These are phyloP conservation scores for Urocyon cinereoargenteus DNA, from an alignment of 2,797 vertebrate species.

Conservation along the genomic window DNA sequence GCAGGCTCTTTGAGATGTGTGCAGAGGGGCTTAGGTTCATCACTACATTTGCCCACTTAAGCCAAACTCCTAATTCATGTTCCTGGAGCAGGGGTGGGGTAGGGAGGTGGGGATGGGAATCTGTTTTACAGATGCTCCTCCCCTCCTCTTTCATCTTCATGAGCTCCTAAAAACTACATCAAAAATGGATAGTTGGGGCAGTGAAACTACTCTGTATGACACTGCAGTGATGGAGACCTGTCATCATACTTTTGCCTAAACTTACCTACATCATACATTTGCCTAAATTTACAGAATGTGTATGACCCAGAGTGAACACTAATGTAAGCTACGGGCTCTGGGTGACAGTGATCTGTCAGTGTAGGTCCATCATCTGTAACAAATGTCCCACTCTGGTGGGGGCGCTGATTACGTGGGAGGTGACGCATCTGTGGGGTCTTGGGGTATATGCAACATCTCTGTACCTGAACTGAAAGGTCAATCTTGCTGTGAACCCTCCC, in stretches of 20 bases:
- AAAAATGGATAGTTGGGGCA: not conserved
- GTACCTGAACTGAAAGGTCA: not conserved
- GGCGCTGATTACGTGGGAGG: not conserved
- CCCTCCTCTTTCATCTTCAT: not conserved
- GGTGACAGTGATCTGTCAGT: not conserved
- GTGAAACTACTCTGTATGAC: not conserved
- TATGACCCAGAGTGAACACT: not conserved
- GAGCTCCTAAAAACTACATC: not conserved
- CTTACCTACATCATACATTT: not conserved
- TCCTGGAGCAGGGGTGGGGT: not conserved
- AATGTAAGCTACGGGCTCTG: not conserved
- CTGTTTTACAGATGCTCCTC: not conserved
- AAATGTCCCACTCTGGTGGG: not conserved
- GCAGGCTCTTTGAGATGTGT: not conserved
- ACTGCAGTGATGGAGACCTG: fast-evolving
- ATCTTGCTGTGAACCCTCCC: not conserved
- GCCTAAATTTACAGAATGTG: not conserved
- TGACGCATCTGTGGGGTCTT: fast-evolving
- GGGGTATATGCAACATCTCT: not conserved
- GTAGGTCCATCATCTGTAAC: fast-evolving
- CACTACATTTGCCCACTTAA: not conserved
- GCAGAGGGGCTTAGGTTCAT: not conserved
- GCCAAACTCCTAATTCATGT: not conserved
- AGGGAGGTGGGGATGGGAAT: too few species aligned
- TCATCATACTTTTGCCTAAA: not conserved